Evolutionary conservation across 1,140 invertebrate genomes (phyloP).

Genomic region (Drosophila albomicans): DNA sequence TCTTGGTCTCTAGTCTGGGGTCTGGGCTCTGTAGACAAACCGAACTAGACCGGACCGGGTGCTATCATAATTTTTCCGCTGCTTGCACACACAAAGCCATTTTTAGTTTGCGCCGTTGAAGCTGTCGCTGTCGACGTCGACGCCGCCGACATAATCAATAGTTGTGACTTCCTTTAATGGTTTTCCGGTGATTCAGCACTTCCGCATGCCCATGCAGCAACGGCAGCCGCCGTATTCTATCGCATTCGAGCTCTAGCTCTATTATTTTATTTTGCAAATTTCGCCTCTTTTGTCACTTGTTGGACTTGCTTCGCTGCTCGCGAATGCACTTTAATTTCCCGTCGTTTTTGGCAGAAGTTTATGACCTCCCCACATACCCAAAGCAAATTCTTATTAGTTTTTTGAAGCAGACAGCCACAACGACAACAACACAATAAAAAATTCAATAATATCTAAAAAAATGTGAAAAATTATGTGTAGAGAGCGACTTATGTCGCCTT

Average conservation of each 20-base stretch:
- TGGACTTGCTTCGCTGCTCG: constrained; percentile 47
- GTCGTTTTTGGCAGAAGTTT: constrained; percentile 34
- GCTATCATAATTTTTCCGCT: constrained; percentile 69
- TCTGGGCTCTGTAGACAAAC: neutral
- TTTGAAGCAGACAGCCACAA: constrained; percentile 10
- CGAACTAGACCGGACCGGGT: constrained; percentile 33
- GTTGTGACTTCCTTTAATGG: constrained; percentile 77
- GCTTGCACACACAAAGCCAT: constrained; percentile 65
- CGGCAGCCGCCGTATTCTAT: constrained; percentile 5
- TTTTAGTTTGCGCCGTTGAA: constrained; percentile 47
- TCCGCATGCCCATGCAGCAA: constrained; percentile 39
- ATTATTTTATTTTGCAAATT: constrained; percentile 55
- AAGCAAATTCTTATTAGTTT: constrained; percentile 48
- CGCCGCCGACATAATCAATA: constrained; percentile 70
- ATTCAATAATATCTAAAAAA: constrained; percentile 25
- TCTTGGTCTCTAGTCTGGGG: neutral
- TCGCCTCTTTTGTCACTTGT: constrained; percentile 61
- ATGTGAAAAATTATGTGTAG: constrained; percentile 41
- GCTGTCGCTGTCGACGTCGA: constrained; percentile 8
- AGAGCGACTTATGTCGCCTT: constrained; percentile 21
- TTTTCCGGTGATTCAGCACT: constrained; percentile 77
- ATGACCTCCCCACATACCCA: constrained; percentile 17
- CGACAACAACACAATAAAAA: constrained; percentile 8
- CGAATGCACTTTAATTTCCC: constrained; percentile 53
- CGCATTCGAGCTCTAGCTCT: constrained; percentile 11